Conservation (phyloP, 2,797 vertebrate species). For the Odontamblyopus rebecca region DNA sequence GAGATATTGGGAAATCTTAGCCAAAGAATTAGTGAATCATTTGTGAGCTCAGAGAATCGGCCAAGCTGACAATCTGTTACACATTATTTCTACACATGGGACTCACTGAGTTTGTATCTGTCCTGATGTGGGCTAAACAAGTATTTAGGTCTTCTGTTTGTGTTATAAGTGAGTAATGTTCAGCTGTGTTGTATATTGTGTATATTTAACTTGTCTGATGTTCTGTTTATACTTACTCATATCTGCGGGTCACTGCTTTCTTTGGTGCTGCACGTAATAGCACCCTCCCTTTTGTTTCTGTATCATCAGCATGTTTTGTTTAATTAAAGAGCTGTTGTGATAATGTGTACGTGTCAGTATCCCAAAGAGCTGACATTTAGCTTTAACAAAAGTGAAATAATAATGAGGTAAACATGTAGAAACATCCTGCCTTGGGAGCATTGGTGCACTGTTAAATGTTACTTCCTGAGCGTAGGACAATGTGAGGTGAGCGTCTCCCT, state of each 20-base stretch:
- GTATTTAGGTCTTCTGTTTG: neutral
- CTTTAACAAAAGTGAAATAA: neutral
- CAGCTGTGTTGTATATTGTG: neutral
- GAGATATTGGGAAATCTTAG: conserved; percentile 34
- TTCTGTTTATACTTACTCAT: conserved; percentile 22
- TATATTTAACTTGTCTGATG: neutral
- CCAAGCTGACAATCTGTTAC: conserved; percentile 52
- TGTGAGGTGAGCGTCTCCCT: conserved; percentile 49
- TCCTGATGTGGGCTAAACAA: conserved; percentile 1
- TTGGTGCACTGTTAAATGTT: conserved; percentile 45
- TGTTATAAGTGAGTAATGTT: neutral
- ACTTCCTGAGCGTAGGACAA: conserved; percentile 73
- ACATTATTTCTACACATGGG: conserved; percentile 58
- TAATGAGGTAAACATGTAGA: conserved; percentile 10
- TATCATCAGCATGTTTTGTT: conserved; percentile 55
- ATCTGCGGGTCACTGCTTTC: conserved; percentile 17
- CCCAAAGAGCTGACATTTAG: conserved; percentile 57
- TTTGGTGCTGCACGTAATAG: conserved; percentile 19
- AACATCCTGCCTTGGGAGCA: conserved; percentile 57
- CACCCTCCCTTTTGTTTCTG: conserved; percentile 31
- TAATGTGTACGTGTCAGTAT: conserved; percentile 33
- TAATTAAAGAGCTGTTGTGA: conserved; percentile 67
- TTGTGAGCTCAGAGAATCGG: conserved; percentile 55
- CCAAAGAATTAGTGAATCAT: conserved; percentile 61
- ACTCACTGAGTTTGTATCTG: conserved; percentile 31